Evolutionary conservation across 2,113 vertebrate species (phyloP).

Genomic region (Brachyhypopomus occidentalis): DNA sequence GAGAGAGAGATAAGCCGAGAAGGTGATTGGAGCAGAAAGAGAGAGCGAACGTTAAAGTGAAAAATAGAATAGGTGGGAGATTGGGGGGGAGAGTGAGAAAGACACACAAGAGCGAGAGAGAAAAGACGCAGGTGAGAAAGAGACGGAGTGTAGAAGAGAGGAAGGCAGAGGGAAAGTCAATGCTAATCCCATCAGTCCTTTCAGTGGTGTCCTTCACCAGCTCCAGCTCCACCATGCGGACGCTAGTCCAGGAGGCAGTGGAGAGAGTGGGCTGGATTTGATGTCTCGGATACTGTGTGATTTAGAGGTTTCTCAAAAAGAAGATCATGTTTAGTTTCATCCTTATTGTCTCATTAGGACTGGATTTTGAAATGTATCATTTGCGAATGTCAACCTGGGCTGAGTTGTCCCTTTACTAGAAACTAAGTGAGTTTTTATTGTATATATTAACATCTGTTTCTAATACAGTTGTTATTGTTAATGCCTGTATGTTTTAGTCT

Average conservation of each 20-base stretch:
- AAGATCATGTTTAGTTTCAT: background rate
- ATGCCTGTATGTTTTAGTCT: too few species aligned
- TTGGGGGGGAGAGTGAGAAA: background rate
- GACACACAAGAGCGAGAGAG: background rate
- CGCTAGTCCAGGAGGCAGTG: background rate
- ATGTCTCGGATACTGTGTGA: background rate
- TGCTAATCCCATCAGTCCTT: constrained; percentile 69
- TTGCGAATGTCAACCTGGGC: too few species aligned
- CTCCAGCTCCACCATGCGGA: background rate
- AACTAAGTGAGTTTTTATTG: too few species aligned
- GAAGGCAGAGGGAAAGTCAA: constrained; percentile 54
- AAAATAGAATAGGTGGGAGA: background rate
- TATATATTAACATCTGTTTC: too few species aligned
- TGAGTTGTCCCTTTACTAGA: too few species aligned
- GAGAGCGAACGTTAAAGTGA: background rate
- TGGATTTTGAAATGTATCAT: too few species aligned
- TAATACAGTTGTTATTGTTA: too few species aligned
- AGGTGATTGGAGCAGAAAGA: background rate
- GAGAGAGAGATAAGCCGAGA: background rate
- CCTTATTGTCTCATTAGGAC: too few species aligned
- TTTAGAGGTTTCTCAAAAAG: background rate
- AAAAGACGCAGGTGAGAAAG: background rate
- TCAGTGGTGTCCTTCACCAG: constrained; percentile 53
- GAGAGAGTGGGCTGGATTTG: background rate
- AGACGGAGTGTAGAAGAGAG: background rate